Percentiles rank a stretch among this genome's conserved stretches.
phyloP scores from a whole-genome alignment of 23 tunicate species.

The Styela plicata region DNA sequence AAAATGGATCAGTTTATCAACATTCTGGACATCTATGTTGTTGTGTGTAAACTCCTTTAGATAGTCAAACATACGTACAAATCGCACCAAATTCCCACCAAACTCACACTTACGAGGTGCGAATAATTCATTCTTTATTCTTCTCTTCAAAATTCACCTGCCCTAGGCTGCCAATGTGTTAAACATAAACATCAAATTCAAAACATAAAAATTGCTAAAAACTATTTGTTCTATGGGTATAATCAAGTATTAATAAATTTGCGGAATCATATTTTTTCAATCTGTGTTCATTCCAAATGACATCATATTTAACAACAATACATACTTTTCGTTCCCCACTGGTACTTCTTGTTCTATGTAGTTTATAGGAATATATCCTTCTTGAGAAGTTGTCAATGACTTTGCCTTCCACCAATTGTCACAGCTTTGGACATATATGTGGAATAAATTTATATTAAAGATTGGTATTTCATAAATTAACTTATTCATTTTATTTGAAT shows the following conservation, averaged over 20 bases:
- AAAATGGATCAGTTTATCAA: too few species aligned
- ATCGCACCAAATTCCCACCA: neutral
- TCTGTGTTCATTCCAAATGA: neutral
- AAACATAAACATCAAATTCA: too few species aligned
- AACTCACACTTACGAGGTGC: neutral
- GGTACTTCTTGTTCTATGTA: constrained; percentile 86
- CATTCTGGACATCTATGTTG: too few species aligned
- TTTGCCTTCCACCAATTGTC: constrained; percentile 98
- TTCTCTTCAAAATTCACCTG: too few species aligned
- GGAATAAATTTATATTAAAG: neutral
- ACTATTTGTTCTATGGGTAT: too few species aligned
- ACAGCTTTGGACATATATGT: constrained; percentile 17
- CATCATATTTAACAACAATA: neutral
- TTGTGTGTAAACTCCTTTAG: too few species aligned
- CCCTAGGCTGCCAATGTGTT: too few species aligned
- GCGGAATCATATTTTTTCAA: neutral
- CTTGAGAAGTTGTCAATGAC: constrained; percentile 48
- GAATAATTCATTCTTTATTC: too few species aligned
- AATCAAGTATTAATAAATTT: too few species aligned
- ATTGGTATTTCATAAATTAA: neutral
- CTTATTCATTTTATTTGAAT: neutral
- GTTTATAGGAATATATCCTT: constrained; percentile 95
- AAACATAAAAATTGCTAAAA: too few species aligned
- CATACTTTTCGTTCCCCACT: constrained; percentile 88
- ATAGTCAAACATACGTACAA: too few species aligned